Evolutionary conservation across 2,888 invertebrate species (phyloP).

Genomic region (Hetaerina titia): DNA sequence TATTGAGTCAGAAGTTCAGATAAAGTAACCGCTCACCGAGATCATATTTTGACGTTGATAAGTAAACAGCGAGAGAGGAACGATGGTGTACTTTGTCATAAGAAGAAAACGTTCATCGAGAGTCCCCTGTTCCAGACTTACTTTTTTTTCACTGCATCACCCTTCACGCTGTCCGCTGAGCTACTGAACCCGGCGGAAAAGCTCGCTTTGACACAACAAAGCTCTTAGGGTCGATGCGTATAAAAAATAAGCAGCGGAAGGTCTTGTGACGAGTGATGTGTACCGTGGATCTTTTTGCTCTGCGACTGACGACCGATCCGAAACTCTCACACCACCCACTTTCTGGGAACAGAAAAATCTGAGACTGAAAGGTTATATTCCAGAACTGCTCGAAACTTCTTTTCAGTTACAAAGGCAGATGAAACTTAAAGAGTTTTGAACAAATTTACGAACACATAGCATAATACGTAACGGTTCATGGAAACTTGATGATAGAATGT

Average conservation of each 20-base stretch:
- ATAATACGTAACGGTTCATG: too few relatives aligned
- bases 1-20: too few relatives aligned
- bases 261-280: not conserved
- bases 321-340: too few relatives aligned
- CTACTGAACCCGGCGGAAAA: not conserved
- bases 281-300: not conserved
- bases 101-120: not conserved
- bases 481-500: too few relatives aligned
- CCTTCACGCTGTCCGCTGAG: not conserved
- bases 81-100: not conserved
- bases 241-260: not conserved
- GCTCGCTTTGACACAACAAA: conserved; percentile 60
- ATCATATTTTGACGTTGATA: not conserved
- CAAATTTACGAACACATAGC: too few relatives aligned
- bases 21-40: not conserved
- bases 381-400: too few relatives aligned
- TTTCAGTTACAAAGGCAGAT: too few relatives aligned
- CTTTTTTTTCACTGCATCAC: not conserved
- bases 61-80: not conserved
- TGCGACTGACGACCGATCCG: not conserved
- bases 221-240: conserved; percentile 42
- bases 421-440: too few relatives aligned
- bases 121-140: not conserved
- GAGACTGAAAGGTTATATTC: too few relatives aligned
- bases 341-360: too few relatives aligned